phyloP scores from a whole-genome alignment of 2,797 vertebrate species.

The Sphenopsis melanotis region DNA sequence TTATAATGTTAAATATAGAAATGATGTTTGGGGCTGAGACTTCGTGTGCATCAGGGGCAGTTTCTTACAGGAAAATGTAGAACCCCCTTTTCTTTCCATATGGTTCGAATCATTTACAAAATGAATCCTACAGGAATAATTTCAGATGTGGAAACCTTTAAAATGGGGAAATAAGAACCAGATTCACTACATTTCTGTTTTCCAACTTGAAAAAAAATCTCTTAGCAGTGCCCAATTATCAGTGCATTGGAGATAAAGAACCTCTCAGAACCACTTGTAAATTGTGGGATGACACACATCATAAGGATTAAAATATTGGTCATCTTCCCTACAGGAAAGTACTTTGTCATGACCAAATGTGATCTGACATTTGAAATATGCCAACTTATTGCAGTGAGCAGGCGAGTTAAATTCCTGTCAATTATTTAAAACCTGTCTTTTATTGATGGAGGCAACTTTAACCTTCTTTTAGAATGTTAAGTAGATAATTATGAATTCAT shows the following conservation, averaged over 20 bases:
- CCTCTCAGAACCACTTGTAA: neutral
- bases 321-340: slow-evolving; percentile 25
- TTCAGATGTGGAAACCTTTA: slow-evolving; percentile 65
- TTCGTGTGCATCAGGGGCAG: slow-evolving; percentile 10
- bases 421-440: neutral
- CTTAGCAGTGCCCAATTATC: neutral
- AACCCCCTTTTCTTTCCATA: slow-evolving; percentile 34
- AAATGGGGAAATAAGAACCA: slow-evolving; percentile 65
- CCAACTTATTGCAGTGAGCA: neutral
- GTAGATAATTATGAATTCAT: neutral
- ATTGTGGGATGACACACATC: slow-evolving; percentile 41
- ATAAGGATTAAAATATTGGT: slow-evolving; percentile 49
- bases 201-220: neutral
- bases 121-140: slow-evolving; percentile 63
- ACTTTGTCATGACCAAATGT: neutral
- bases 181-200: slow-evolving; percentile 39
- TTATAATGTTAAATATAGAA: slow-evolving; percentile 34
- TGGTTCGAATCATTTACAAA: slow-evolving; percentile 61
- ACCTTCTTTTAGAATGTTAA: neutral
- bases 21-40: neutral
- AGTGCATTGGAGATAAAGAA: neutral
- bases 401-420: neutral
- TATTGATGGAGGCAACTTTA: neutral
- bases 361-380: slow-evolving; percentile 37
- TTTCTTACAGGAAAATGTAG: slow-evolving; percentile 45